These are phyloP conservation scores for Drosophila suboccidentalis DNA, from an alignment of 2,888 invertebrate genomes.

Conservation along the genomic window DNA sequence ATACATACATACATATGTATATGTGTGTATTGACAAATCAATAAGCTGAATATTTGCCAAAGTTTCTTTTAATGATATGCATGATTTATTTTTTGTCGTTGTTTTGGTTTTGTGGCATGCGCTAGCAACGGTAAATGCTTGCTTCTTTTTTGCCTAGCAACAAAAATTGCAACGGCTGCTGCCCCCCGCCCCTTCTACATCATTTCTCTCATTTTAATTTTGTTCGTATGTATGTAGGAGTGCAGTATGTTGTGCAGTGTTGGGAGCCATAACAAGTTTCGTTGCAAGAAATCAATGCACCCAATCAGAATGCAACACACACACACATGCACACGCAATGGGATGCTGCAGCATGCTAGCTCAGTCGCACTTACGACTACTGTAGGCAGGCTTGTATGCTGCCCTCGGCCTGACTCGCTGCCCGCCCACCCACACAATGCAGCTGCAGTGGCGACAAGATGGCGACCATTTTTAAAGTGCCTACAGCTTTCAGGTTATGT, in stretches of 20 bases:
- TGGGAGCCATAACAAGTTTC: constrained; percentile 29
- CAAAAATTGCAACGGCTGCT: neutral
- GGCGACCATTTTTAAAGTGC: constrained; percentile 11
- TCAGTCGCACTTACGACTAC: neutral
- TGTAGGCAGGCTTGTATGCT: neutral
- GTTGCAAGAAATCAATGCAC: constrained; percentile 39
- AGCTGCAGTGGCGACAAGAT: constrained; percentile 9
- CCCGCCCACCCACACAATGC: neutral
- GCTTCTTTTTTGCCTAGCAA: neutral
- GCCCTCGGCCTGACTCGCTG: neutral
- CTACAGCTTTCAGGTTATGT: constrained; percentile 5
- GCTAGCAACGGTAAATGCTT: constrained; percentile 33
- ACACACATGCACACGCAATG: constrained; percentile 10
- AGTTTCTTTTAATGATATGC: constrained; percentile 66
- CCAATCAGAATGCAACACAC: constrained; percentile 44
- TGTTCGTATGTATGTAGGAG: neutral
- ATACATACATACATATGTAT: neutral
- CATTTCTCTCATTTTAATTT: constrained; percentile 8
- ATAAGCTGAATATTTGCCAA: constrained; percentile 61
- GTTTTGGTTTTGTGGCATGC: neutral
- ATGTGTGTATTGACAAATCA: constrained; percentile 56
- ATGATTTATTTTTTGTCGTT: constrained; percentile 45
- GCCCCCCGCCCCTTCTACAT: neutral
- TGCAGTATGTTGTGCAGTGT: neutral
- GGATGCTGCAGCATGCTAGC: constrained; percentile 34